Evolutionary conservation across 2,888 invertebrate genomes (phyloP).

Genomic region (Pristionchus entomophagus): DNA sequence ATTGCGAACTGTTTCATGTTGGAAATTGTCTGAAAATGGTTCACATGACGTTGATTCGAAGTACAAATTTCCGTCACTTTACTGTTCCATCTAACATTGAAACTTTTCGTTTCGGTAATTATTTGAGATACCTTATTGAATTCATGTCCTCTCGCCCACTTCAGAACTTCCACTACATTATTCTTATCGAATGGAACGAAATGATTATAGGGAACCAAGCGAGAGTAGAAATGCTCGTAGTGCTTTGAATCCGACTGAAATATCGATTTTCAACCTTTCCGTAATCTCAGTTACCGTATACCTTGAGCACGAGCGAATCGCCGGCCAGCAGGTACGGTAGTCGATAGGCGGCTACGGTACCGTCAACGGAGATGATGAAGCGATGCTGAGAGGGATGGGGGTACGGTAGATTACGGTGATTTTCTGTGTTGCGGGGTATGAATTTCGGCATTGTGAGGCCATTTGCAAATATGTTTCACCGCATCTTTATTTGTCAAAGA

Average conservation of each 20-base stretch:
- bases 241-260: slow-evolving; percentile 88
- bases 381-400: slow-evolving; percentile 88
- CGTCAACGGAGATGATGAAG: slow-evolving; percentile 94
- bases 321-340: slow-evolving; percentile 92
- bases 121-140: slow-evolving; percentile 53
- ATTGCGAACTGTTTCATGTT: slow-evolving; percentile 52
- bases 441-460: no score
- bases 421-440: no score
- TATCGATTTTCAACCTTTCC: no score
- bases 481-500: no score
- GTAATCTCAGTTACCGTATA: background rate
- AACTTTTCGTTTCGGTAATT: no score
- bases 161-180: slow-evolving; percentile 79
- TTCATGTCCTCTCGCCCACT: slow-evolving; percentile 78
- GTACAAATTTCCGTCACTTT: no score
- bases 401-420: background rate
- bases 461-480: no score
- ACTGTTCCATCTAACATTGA: no score
- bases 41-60: no score
- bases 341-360: slow-evolving; percentile 95
- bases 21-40: slow-evolving; percentile 42
- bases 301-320: slow-evolving; percentile 88
- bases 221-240: slow-evolving; percentile 92
- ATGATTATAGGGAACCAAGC: slow-evolving; percentile 85
- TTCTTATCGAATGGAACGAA: slow-evolving; percentile 88